Conservation (phyloP, 2,113 vertebrate species). For the Ptyas mucosa region DNA sequence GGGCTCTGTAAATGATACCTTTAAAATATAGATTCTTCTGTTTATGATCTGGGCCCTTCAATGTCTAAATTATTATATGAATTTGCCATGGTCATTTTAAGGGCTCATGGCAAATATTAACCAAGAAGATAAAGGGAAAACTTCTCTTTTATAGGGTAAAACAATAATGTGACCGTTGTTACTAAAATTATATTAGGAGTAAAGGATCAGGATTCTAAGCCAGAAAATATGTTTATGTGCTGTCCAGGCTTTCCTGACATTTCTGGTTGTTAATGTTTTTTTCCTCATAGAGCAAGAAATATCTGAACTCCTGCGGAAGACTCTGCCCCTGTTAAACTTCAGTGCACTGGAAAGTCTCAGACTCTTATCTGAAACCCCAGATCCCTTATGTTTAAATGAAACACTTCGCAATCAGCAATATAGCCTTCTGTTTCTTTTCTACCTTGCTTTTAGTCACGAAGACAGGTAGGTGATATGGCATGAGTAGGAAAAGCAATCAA, state of each 20-base stretch:
- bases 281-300: constrained; percentile 69
- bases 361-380: constrained; percentile 71
- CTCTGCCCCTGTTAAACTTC: constrained; percentile 77
- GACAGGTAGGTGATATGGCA: constrained; percentile 77
- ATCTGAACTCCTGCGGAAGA: constrained; percentile 72
- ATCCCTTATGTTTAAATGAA: constrained; percentile 65
- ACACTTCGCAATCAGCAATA: constrained; percentile 75
- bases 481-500: background rate
- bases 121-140: background rate
- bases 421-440: constrained; percentile 79
- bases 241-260: background rate
- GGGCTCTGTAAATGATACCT: background rate
- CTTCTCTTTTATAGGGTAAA: background rate
- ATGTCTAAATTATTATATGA: background rate
- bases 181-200: background rate
- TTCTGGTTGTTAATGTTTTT: constrained; percentile 9
- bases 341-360: constrained; percentile 76
- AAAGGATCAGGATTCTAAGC: background rate
- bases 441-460: constrained; percentile 75
- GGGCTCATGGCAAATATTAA: background rate
- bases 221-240: background rate
- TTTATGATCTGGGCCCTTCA: background rate
- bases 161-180: background rate
- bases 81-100: background rate
- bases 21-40: background rate